These are phyloP conservation scores for zebrafish (Danio rerio) DNA, from an alignment of 2,113 vertebrate genomes.

Conservation along the genomic window GRCz12tu NC_133179.1:11497501-11498000, in stretches of 20 bases:
- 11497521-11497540: neutral
- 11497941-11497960: no score
- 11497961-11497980: no score
- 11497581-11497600: neutral
- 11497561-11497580: neutral
- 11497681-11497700: conserved; percentile 4
- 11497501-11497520: neutral
- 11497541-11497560: neutral
- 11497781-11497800: no score
- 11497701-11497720: conserved; percentile 7
- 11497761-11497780: conserved; percentile 2
- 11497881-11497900: conserved; percentile 28
- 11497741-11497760: neutral
- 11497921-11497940: neutral
- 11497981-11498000: no score
- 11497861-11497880: neutral
- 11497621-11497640: neutral
- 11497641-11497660: neutral
- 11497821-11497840: no score
- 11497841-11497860: neutral
- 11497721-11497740: neutral
- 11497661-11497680: neutral
- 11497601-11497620: neutral
- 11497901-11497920: conserved; percentile 29
- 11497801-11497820: no score